Base-by-base conservation (phyloP, 2,888 invertebrate genomes). In the Aleiodes leptofemur region DNA sequence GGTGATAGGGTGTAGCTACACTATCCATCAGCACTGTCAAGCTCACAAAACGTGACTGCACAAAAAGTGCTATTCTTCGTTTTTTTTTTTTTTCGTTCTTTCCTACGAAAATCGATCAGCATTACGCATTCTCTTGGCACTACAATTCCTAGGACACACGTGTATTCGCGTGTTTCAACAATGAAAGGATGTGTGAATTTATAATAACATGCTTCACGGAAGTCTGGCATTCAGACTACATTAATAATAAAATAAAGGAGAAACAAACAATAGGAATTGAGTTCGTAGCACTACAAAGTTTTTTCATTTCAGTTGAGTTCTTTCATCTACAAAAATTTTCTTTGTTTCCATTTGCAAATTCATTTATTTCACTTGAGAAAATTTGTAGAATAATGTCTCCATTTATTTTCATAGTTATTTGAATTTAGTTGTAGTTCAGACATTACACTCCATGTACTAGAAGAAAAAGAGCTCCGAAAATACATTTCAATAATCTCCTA, bases 101-200 rank as follows among this genome's bases (percentile, higher is more conserved):
- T 66, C 29, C 31, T 55, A 57, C 29, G 31, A 9, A 14, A 43
- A 43, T 51, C 43, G 76, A 78, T 81, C 77, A 77, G 77, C 77
- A 23, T 81, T 79, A 78, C n/a, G 43, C 73, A 79, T 78, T 81
- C 79, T 69, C 76, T 79, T 73, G 57, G 72, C 57, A 57, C 51
- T 23, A 31, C 16, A 31, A 16, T 72, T 53, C 48, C 48, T 14
- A 38, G 56, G 51, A 66, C 1, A 38, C 43, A 23, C n/a, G 61
- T 61, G 38, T n/a, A 61, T n/a, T 14, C 3, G 38, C 48, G 64
- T 48, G 64, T 64, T 43, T 11, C 14, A n/a, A 43, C 43, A 11
- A 64, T 43, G 16, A 43, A 61, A 38, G 43, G 23, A 43, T 6
- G 14, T n/a, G 8, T 31, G 38, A 34, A 59, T 59, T 11, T n/a